These are phyloP conservation scores for Eupithecia vulgata DNA, from an alignment of 2,888 invertebrate genomes.

Conservation along the genomic window DNA sequence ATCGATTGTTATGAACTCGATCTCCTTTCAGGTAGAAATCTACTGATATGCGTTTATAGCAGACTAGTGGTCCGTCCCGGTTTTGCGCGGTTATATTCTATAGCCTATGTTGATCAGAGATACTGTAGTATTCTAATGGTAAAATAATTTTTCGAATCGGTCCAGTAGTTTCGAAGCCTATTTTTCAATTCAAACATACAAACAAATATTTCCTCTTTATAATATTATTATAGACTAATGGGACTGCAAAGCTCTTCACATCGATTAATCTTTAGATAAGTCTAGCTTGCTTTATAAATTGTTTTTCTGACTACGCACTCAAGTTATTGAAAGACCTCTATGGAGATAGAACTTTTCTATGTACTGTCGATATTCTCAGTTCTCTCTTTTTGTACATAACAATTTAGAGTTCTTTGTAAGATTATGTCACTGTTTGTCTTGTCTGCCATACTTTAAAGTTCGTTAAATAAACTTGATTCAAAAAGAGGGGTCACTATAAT, in stretches of 20 bases:
- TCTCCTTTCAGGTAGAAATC: conserved; percentile 52
- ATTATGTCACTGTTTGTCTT: neutral
- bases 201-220: too few species aligned
- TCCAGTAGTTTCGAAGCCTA: too few species aligned
- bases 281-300: neutral
- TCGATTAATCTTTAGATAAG: conserved; percentile 19
- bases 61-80: too few species aligned
- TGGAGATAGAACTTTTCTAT: neutral
- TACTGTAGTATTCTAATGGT: too few species aligned
- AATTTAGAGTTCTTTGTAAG: neutral
- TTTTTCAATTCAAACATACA: too few species aligned
- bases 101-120: too few species aligned
- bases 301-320: neutral
- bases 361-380: neutral
- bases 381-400: neutral
- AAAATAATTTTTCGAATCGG: too few species aligned
- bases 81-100: too few species aligned
- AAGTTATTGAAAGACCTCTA: neutral
- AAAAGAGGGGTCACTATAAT: too few species aligned
- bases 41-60: conserved; percentile 61
- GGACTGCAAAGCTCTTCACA: conserved; percentile 45
- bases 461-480: neutral
- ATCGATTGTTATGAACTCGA: conserved; percentile 11
- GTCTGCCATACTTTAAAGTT: neutral
- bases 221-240: too few species aligned